These are phyloP conservation scores for Baronia brevicornis DNA, from an alignment of 2,888 invertebrate genomes.

Conservation along the genomic window DNA sequence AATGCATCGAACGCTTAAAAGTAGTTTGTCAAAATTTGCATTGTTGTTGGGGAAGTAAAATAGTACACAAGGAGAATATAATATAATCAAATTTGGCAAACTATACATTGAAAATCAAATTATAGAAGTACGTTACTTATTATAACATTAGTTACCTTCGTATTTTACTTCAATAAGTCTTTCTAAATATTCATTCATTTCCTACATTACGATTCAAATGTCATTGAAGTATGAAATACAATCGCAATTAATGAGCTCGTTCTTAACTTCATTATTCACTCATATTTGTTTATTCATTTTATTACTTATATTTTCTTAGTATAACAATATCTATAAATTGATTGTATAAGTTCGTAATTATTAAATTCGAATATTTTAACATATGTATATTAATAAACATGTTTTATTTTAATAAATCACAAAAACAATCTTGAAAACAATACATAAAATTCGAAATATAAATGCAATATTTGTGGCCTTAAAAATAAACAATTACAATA, in stretches of 20 bases:
- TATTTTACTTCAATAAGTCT: slow-evolving; percentile 75
- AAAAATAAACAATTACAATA: slow-evolving; percentile 53
- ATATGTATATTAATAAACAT: slow-evolving; percentile 76
- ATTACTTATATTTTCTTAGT: slow-evolving; percentile 76
- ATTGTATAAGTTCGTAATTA: slow-evolving; percentile 77
- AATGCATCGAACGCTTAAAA: too few relatives aligned
- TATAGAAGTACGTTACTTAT: slow-evolving; percentile 62
- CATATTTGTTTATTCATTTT: slow-evolving; percentile 73
- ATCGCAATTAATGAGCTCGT: slow-evolving; percentile 70
- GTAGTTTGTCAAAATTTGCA: slow-evolving; percentile 17
- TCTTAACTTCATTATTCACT: slow-evolving; percentile 65
- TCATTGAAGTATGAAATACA: slow-evolving; percentile 73
- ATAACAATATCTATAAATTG: slow-evolving; percentile 77
- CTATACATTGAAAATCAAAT: slow-evolving; percentile 41
- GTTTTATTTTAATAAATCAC: slow-evolving; percentile 71
- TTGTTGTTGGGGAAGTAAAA: slow-evolving; percentile 10
- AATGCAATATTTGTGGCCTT: slow-evolving; percentile 41
- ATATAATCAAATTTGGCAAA: slow-evolving; percentile 29
- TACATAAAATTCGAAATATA: slow-evolving; percentile 53
- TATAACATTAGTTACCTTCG: slow-evolving; percentile 70
- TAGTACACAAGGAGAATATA: slow-evolving; percentile 13
- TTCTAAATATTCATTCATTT: slow-evolving; percentile 74
- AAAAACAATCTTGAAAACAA: slow-evolving; percentile 52
- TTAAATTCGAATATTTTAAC: slow-evolving; percentile 77
- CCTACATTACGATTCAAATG: slow-evolving; percentile 71